phyloP scores from a whole-genome alignment of 2,797 vertebrate species.

The Squalus acanthias region DNA sequence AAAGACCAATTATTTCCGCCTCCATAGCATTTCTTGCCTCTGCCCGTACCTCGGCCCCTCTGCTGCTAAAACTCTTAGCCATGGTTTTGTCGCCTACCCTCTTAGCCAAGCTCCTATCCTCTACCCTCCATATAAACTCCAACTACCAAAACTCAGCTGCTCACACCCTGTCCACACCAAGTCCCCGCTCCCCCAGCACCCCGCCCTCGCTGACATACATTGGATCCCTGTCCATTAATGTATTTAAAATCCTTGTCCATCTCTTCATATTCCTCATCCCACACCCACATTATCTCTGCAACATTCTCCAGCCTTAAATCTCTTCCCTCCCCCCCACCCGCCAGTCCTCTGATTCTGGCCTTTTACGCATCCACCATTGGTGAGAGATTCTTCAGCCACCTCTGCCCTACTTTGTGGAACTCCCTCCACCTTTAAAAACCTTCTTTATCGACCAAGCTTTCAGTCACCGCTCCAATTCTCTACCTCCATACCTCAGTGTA shows the following conservation, averaged over 20 bases:
- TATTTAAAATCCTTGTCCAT: not conserved
- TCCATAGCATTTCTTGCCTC: not conserved
- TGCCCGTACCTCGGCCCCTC: not conserved
- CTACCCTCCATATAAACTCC: too few relatives aligned
- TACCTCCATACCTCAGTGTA: not conserved
- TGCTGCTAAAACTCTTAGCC: too few relatives aligned
- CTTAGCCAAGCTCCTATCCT: not conserved
- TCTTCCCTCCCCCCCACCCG: not conserved
- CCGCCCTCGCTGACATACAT: not conserved
- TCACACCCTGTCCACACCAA: too few relatives aligned
- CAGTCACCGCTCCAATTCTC: not conserved
- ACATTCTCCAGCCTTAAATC: not conserved
- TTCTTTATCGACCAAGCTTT: not conserved
- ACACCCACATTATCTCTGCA: not conserved
- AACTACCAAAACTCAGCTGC: too few relatives aligned
- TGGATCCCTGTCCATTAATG: not conserved
- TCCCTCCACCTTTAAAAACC: not conserved
- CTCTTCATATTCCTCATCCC: too few relatives aligned
- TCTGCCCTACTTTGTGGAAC: not conserved
- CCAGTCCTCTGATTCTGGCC: not conserved
- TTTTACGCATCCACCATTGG: not conserved
- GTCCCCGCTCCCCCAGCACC: too few relatives aligned
- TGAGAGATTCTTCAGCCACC: not conserved
- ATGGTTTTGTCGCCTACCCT: too few relatives aligned
- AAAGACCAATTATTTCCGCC: not conserved